Percentiles rank a stretch among this genome's conserved stretches.
These are phyloP conservation scores for Sanderia malayensis DNA, from an alignment of 30 jellyfish, hydroid and myxozoan genomes.

Conservation along the genomic window DNA sequence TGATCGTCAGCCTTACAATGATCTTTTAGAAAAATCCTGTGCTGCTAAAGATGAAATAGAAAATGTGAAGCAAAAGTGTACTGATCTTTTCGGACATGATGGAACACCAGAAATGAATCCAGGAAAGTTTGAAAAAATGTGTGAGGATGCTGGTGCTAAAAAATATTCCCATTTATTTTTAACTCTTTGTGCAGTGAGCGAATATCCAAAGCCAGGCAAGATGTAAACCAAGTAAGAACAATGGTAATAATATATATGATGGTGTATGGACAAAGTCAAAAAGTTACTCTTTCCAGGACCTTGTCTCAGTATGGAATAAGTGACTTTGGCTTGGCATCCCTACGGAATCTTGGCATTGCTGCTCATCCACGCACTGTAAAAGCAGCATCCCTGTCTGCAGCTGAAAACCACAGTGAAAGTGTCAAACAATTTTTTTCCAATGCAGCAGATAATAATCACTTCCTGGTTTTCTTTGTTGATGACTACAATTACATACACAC, in stretches of 20 bases:
- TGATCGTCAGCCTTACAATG: too few species aligned
- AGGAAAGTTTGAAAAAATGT: not conserved
- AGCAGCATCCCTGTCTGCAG: conserved; percentile 19
- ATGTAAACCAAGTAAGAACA: not conserved
- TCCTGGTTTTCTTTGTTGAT: conserved; percentile 22
- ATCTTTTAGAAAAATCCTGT: too few species aligned
- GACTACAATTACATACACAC: conserved; percentile 29
- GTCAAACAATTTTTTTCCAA: conserved; percentile 15
- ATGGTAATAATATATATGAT: not conserved
- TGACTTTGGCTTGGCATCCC: not conserved
- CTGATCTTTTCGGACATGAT: not conserved
- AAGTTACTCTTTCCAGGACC: conserved; percentile 10
- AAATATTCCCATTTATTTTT: not conserved
- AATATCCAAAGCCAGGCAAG: not conserved
- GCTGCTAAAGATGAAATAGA: too few species aligned
- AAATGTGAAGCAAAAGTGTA: not conserved
- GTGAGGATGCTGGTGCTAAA: not conserved
- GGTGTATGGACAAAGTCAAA: not conserved
- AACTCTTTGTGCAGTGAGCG: not conserved
- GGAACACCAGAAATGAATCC: not conserved
- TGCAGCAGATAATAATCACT: conserved; percentile 20
- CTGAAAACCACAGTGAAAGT: conserved; percentile 10
- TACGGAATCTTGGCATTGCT: conserved; percentile 29
- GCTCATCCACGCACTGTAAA: conserved; percentile 46
- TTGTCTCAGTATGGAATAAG: conserved; percentile 36